Base-by-base conservation (phyloP, 2,113 vertebrate species). In the Sceloporus tristichus region DNA sequence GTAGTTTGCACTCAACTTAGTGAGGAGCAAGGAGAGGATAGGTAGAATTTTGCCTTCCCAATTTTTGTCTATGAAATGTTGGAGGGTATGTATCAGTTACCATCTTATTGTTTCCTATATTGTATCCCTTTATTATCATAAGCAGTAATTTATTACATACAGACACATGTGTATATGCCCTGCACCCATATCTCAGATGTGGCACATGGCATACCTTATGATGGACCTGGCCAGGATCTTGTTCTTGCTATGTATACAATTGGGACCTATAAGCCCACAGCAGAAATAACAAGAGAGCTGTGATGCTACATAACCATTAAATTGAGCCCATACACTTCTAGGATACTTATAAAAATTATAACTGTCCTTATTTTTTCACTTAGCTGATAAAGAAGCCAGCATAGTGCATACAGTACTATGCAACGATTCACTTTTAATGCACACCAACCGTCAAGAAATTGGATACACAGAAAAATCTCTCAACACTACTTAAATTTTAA, bases 401-500 rank as follows among this genome's bases (percentile, higher is more conserved):
- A 74, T 87, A 92, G 78, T 29, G 94, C 34, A 85, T 87, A 89
- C 82, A 65, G 62, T 89, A 94, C 94, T 95, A 95, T 90, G 91
- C 92, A 94, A 94, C 85, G 87, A 94, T 94, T 80, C 87, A 93
- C 82, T 92, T 95, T 93, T 93, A 95, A 94, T 90, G 91, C 85
- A 90, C 82, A 85, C 40, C 85, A 91, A 92, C 86, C 90, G 89
- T 92, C 85, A 92, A 94, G 95, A 95, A 95, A 95, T 94, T 94
- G 94, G 91, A 94, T 91, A 93, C 91, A 94, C 79, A 6, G 0
- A 95, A 94, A 87, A 94, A 92, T 85, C 95, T 95, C 94, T 94
- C 90, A 91, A 93, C 94, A 90, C 92, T 94, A 95, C 92, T 96
- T 96, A 95, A 95, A 95, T 92, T 95, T 96, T 96, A 96, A 96